Evolutionary conservation across 1,140 invertebrate genomes (phyloP).

Genomic region (Amphibalanus amphitrite): DNA sequence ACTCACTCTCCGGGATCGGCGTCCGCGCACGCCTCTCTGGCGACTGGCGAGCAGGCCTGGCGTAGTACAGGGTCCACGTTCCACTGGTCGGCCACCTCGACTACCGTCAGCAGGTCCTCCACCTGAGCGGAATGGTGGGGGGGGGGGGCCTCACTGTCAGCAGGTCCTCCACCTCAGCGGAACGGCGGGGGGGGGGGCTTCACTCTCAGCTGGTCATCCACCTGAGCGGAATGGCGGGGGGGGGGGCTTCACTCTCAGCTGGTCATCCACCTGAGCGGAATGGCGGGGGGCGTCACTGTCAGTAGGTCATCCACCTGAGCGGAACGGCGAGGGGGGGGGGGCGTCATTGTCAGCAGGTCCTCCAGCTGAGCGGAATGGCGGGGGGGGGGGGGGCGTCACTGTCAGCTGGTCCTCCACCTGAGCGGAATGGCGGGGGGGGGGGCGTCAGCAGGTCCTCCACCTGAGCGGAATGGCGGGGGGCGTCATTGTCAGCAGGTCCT

Average conservation of each 20-base stretch:
- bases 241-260: constrained; percentile 76
- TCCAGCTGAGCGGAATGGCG: too few relatives aligned
- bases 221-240: too few relatives aligned
- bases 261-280: constrained; percentile 77
- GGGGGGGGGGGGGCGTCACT: too few relatives aligned
- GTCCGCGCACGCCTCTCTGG: constrained; percentile 33
- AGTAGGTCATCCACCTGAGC: too few relatives aligned
- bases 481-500: too few relatives aligned
- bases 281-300: too few relatives aligned
- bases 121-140: constrained; percentile 53
- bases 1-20: constrained; percentile 18
- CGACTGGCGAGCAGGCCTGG: constrained; percentile 65
- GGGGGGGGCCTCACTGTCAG: constrained; percentile 25
- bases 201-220: constrained; percentile 29
- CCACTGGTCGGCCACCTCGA: constrained; percentile 77
- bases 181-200: constrained; percentile 2
- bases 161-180: constrained; percentile 47
- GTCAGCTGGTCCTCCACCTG: constrained; percentile 82
- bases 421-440: too few relatives aligned
- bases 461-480: too few relatives aligned
- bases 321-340: too few relatives aligned
- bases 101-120: too few relatives aligned
- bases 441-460: too few relatives aligned
- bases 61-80: constrained; percentile 72
- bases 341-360: too few relatives aligned